These are phyloP conservation scores for Psix sp. DNA, from an alignment of 1,140 invertebrate species.

Conservation along the genomic window DNA sequence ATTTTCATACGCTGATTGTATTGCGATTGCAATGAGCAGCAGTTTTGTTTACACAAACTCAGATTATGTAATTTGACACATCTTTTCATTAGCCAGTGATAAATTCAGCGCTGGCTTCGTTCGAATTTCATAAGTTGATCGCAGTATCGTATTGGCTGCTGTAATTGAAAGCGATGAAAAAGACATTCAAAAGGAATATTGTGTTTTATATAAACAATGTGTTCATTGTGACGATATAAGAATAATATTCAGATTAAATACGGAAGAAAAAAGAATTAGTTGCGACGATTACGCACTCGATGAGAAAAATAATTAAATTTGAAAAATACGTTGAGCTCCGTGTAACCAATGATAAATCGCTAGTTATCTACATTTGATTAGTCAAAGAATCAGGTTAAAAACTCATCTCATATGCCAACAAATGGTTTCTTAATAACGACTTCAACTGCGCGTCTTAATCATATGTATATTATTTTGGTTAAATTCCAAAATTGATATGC, in stretches of 20 bases:
- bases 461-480: slow-evolving; percentile 3
- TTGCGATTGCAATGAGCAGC: neutral
- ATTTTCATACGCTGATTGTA: neutral
- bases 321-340: too few relatives aligned
- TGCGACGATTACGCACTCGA: too few relatives aligned
- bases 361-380: slow-evolving; percentile 9
- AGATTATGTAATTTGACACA: slow-evolving; percentile 7
- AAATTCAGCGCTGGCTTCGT: neutral
- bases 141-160: too few relatives aligned
- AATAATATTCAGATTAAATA: too few relatives aligned
- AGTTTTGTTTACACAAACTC: neutral
- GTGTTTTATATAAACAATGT: too few relatives aligned
- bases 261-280: too few relatives aligned
- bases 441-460: slow-evolving; percentile 4
- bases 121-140: too few relatives aligned
- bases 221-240: too few relatives aligned
- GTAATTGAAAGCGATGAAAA: too few relatives aligned
- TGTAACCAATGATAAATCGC: too few relatives aligned
- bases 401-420: slow-evolving; percentile 14
- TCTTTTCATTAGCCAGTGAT: neutral
- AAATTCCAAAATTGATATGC: too few relatives aligned
- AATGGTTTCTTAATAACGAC: slow-evolving; percentile 27
- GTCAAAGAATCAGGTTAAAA: slow-evolving; percentile 13
- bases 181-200: too few relatives aligned
- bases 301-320: neutral